Evolutionary conservation across 2,888 invertebrate species (phyloP), one percentile per base, ranked within the genome.

Genomic region (Deilephila elpenor): DNA sequence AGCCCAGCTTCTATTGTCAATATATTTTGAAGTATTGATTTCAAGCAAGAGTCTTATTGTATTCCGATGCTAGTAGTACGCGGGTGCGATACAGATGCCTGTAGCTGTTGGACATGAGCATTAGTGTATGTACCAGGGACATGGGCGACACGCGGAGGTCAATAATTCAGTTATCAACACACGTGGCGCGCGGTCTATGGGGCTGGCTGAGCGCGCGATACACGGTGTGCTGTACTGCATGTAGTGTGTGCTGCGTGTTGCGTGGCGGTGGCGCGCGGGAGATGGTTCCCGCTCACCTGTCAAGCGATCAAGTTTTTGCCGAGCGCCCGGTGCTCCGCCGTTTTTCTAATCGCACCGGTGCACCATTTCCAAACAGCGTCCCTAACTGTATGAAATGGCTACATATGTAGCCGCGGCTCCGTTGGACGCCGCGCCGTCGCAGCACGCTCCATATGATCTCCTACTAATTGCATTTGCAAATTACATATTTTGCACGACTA

Each of bases 371-470:
- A 84, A 78, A 79, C 81, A 79, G 80, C 84, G 88, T 88, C 89
- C 88, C 88, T 89, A 87, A 89, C 89, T 88, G 88, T 89, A 87
- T 82, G 82, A 87, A 88, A 88, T 87, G 85, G 82, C 85, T 82
- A 80, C 78, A 80, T 80, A 83, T 80, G 83, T 80, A 81, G 17
- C 62, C 32, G 32, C 56, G 8, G 19, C 25, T 37, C 37, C 20
- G 64, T 62, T 62, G 19, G 8, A n/a, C 64, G 44, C 5, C 44
- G 53, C 53, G 19, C 37, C 53, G 53, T 19, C 14, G 3, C 19
- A 56, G 1, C n/a, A 67, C 25, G 51, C 44, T 64, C 37, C 44
- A 20, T 51, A 44, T 20, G 44, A 67, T 67, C 20, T 14, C 7
- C 17, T 67, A 44, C 67, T 67, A 51, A 67, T 51, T 67, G 67